Evolutionary conservation across 2,888 invertebrate genomes (phyloP), one percentile per base, ranked within the genome.

Genomic region (Drosophila formosana): DNA sequence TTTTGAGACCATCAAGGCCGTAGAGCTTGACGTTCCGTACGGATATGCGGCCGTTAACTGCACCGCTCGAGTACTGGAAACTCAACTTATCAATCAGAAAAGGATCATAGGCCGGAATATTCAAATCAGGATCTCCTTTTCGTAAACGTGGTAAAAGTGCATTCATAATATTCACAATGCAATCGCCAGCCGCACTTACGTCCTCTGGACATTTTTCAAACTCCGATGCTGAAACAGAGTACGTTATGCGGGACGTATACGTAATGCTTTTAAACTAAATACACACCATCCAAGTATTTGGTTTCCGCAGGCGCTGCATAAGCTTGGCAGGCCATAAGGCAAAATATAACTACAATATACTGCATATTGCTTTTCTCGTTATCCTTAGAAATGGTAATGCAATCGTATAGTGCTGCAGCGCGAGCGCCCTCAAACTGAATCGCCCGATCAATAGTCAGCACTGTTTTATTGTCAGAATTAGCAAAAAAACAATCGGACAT

Each of bases 151-250:
- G 91, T 18, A 94, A 78, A 11, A 94, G 92, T 1, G 91, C 85
- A 80, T 94, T 93, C 1, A 95, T 92, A 0, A 94, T 93, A 0
- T 93, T 93, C 61, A 93, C 92, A 39, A 95, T 86, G 76, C 95
- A 95, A 13, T 94, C 93, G 75, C 94, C 94, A 6, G 94, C 92
- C 39, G 94, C 93, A 1, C 93, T 92, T 37, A 94, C 93, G 70
- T 94, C 93, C 68, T 93, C 92, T 41, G 93, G 90, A 80, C 95
- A 95, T 58, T 93, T 91, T 70, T 94, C 93, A 0, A 94, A 80
- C 72, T 93, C 93, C 3, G 57, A 18, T 23, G 32, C 49, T 62
- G 13, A 3, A 34, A 28, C 43, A 13, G 4, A 34, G 9, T 8
- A 7, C 0, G 46, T 64, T 37, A 62, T 1, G 53, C 30, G 3